Base-by-base conservation (phyloP, 1,140 invertebrate genomes). In the Vanessa atalanta region DNA sequence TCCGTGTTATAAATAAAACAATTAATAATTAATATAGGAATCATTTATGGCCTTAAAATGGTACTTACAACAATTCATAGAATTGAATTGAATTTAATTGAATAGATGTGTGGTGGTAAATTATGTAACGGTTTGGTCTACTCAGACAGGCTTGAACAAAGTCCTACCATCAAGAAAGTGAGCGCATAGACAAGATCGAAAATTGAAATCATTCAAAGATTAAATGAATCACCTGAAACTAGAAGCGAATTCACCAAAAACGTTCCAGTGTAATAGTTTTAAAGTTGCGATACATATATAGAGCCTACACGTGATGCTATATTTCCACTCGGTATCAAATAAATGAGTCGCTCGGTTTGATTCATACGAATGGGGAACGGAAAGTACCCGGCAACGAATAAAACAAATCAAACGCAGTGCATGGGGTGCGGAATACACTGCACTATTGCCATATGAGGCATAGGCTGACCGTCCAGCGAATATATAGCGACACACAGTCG, bases 311-410 rank as follows among this genome's bases (percentile, higher is more conserved):
- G 57, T 50, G 57, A 48, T 66, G 65, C 63, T 70, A 66, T 75
- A 75, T 57, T 68, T 61, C 47, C 66, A 72, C 70, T 70, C 53
- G 74, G 83, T 85, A 89, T 89, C 87, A 88, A 90, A 91, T 88
- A 89, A 91, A 91, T 90, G 88, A 91, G 88, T 86, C 84, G 88
- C 82, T 82, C 88, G 81, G 83, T 90, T 92, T 92, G 90, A 92
- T 92, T 88, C 90, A 92, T 90, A 83, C 79, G 88, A 87, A 89
- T 84, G 88, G 88, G 88, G 89, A 89, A 76, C 84, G 81, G 83
- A 75, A 86, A 86, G 87, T 84, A 83, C 79, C 84, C 82, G 80
- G 83, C 73, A 83, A 79, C 88, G 83, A 89, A 90, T 90, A 90
- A 91, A 91, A 90, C 84, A 85, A 86, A 83, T 84, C 83, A 88